A percentile compares a stretch with the other conserved stretches of the same genome.
Conservation (phyloP, 2,113 vertebrate genomes). For the Cyanocitta stelleri region DNA sequence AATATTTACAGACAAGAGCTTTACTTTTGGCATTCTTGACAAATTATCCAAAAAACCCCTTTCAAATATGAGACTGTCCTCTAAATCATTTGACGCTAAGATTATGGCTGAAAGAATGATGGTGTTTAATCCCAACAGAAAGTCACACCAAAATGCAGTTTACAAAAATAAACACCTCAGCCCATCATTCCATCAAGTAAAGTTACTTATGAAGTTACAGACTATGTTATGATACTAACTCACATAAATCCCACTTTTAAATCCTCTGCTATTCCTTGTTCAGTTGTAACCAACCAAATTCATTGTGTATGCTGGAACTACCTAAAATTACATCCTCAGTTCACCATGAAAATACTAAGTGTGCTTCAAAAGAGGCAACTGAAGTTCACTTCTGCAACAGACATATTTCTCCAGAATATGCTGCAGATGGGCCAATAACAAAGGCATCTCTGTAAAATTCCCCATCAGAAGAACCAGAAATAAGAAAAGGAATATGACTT, state of each 20-base stretch:
- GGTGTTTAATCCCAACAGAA: background rate
- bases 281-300: background rate
- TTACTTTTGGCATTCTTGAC: background rate
- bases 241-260: background rate
- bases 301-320: background rate
- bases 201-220: background rate
- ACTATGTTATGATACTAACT: background rate
- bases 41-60: background rate
- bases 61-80: background rate
- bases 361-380: background rate
- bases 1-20: background rate
- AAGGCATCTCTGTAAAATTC: background rate
- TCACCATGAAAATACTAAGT: background rate
- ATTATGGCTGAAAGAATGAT: background rate
- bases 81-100: background rate
- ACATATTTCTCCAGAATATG: background rate
- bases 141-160: background rate
- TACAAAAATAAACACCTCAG: background rate
- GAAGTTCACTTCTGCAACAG: background rate
- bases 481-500: background rate
- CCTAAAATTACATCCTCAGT: background rate
- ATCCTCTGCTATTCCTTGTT: background rate
- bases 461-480: background rate
- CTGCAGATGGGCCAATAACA: background rate
- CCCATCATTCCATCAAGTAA: background rate